Evolutionary conservation across 2,888 invertebrate genomes (phyloP).

Genomic region (Hydrotaea cyrtoneurina): DNA sequence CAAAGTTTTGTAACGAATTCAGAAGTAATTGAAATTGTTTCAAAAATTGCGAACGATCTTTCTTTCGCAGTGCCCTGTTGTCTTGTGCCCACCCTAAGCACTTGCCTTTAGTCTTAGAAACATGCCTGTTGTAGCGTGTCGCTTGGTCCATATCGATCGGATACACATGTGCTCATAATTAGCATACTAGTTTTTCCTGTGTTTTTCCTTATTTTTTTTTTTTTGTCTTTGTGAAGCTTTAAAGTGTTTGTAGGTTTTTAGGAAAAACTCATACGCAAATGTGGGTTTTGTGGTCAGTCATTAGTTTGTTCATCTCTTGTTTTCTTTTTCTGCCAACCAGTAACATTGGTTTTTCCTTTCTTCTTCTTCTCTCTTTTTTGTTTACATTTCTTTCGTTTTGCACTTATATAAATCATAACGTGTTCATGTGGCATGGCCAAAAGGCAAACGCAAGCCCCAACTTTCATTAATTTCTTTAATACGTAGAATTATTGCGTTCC

Average conservation of each 20-base stretch:
- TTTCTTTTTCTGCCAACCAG: conserved; percentile 1
- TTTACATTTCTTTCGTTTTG: neutral
- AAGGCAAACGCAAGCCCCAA: conserved; percentile 1
- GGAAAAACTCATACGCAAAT: conserved; percentile 46
- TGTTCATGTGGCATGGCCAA: neutral
- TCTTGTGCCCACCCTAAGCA: too few relatives aligned
- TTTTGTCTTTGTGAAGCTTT: neutral
- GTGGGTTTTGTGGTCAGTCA: conserved; percentile 36
- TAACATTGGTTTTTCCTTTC: neutral
- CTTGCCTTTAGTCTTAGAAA: too few relatives aligned
- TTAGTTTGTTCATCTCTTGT: neutral
- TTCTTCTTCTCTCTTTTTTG: neutral
- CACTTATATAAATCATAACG: conserved; percentile 29
- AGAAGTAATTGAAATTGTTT: too few relatives aligned
- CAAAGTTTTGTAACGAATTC: too few relatives aligned
- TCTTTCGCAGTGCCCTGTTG: too few relatives aligned
- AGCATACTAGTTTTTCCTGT: conserved; percentile 33
- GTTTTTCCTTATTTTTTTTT: neutral
- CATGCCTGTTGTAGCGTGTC: neutral
- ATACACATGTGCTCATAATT: neutral
- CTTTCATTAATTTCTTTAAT: conserved; percentile 32
- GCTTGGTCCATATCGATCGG: neutral
- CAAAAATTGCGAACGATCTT: too few relatives aligned
- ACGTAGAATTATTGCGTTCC: conserved; percentile 16
- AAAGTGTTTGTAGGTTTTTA: conserved; percentile 57